Evolutionary conservation across 2,888 invertebrate species (phyloP).

Genomic region (Lydus trimaculatus): DNA sequence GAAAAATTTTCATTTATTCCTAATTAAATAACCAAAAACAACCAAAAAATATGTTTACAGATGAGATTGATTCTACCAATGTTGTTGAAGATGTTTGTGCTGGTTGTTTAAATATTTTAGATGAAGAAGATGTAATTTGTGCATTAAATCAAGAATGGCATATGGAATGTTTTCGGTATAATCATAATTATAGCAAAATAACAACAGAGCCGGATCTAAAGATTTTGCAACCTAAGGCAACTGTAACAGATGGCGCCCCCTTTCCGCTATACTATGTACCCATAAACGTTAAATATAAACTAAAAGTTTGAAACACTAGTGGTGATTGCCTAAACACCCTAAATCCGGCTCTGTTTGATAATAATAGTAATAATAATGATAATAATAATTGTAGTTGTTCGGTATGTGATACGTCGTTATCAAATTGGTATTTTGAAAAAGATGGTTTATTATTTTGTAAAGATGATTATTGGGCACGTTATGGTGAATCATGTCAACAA

Average conservation of each 20-base stretch:
- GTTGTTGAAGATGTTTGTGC: constrained; percentile 64
- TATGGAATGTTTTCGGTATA: constrained; percentile 85
- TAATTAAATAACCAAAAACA: constrained; percentile 7
- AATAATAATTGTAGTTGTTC: constrained; percentile 81
- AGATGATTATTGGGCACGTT: constrained; percentile 87
- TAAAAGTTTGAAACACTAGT: too few species aligned
- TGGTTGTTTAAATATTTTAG: constrained; percentile 77
- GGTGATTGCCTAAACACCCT: too few species aligned
- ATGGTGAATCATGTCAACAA: constrained; percentile 89
- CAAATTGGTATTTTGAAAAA: constrained; percentile 94
- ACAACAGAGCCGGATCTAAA: too few species aligned
- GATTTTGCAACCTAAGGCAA: too few species aligned
- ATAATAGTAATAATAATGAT: too few species aligned
- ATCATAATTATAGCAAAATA: too few species aligned
- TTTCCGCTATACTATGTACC: too few species aligned
- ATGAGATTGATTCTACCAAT: constrained; percentile 36
- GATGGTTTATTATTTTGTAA: constrained; percentile 88
- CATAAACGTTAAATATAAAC: too few species aligned
- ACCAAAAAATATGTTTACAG: constrained; percentile 30
- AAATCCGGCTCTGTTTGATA: too few species aligned
- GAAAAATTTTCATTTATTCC: neutral
- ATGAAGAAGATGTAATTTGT: constrained; percentile 80
- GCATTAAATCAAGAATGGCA: constrained; percentile 89
- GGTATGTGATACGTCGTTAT: constrained; percentile 83
- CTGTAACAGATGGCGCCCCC: too few species aligned